phyloP scores from a whole-genome alignment of 2,797 vertebrate genomes.

The Sebastes diaconus region DNA sequence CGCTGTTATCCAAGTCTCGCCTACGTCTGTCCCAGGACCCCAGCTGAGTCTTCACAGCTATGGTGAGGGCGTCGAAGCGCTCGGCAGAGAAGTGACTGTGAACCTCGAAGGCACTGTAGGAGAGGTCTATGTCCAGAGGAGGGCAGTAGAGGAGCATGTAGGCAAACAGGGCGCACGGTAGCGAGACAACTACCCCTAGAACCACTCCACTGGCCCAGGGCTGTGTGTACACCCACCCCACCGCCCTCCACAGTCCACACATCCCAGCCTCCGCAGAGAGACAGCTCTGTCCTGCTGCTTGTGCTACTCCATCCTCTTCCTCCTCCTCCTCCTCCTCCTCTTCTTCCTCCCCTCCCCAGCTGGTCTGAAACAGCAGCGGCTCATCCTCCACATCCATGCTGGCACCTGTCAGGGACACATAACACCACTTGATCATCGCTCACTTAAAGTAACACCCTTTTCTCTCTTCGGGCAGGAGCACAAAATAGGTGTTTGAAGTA shows the following conservation, averaged over 20 bases:
- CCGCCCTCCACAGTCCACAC: constrained; percentile 86
- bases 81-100: constrained; percentile 96
- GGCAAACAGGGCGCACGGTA: constrained; percentile 88
- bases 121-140: constrained; percentile 96
- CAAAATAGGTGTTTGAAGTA: constrained; percentile 38
- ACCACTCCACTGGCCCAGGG: constrained; percentile 87
- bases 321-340: constrained; percentile 80
- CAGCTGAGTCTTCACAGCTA: constrained; percentile 94
- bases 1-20: constrained; percentile 87
- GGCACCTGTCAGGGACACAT: constrained; percentile 69
- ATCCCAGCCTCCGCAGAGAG: constrained; percentile 48
- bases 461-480: constrained; percentile 23
- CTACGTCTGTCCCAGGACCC: constrained; percentile 94
- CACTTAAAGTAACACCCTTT: constrained; percentile 9
- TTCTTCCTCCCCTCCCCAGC: constrained; percentile 82
- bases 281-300: constrained; percentile 67
- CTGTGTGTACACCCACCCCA: constrained; percentile 92
- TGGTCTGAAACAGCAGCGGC: constrained; percentile 88
- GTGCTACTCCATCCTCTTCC: constrained; percentile 52
- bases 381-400: constrained; percentile 92
- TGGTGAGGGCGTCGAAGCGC: constrained; percentile 92
- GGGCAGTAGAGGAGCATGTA: constrained; percentile 96
- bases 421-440: constrained; percentile 48
- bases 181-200: constrained; percentile 86
- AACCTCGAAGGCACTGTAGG: constrained; percentile 98